Conservation (phyloP, 1,140 invertebrate genomes). For the Nomia melanderi region DNA sequence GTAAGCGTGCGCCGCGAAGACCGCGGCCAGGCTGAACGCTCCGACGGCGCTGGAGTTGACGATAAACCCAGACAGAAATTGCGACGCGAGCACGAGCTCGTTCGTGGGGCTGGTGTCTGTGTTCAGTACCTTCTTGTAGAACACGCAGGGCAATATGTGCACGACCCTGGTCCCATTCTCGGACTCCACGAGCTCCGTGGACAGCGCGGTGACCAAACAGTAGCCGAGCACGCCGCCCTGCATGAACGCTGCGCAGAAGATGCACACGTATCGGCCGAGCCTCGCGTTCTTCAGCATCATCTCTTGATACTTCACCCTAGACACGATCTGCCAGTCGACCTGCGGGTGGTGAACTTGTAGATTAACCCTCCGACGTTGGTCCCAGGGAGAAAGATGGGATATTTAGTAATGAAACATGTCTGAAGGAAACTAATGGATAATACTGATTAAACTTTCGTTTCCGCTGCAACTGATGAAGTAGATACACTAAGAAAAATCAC, state of each 20-base stretch:
- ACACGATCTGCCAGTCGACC: slow-evolving; percentile 46
- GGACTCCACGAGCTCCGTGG: not conserved
- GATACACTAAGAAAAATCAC: too few species aligned
- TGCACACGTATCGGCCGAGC: slow-evolving; percentile 19
- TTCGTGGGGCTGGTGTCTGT: slow-evolving; percentile 32
- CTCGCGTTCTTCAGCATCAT: slow-evolving; percentile 47
- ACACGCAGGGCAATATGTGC: slow-evolving; percentile 29
- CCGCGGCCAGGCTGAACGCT: slow-evolving; percentile 46
- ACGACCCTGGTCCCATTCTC: slow-evolving; percentile 20
- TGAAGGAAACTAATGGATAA: too few species aligned
- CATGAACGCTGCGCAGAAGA: slow-evolving; percentile 31
- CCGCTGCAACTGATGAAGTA: too few species aligned
- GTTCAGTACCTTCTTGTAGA: slow-evolving; percentile 30
- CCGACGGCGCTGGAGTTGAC: slow-evolving; percentile 46
- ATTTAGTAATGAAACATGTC: too few species aligned
- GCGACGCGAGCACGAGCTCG: slow-evolving; percentile 48
- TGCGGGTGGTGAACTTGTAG: too few species aligned
- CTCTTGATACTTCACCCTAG: slow-evolving; percentile 12
- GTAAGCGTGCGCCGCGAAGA: slow-evolving; percentile 60
- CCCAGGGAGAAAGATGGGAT: too few species aligned
- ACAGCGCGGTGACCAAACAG: slow-evolving; percentile 2
- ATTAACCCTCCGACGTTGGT: too few species aligned
- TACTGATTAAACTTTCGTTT: too few species aligned
- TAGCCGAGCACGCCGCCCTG: slow-evolving; percentile 38
- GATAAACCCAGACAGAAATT: slow-evolving; percentile 51